Conservation (phyloP, 2,888 invertebrate genomes). For the Leptura quadrifasciata region DNA sequence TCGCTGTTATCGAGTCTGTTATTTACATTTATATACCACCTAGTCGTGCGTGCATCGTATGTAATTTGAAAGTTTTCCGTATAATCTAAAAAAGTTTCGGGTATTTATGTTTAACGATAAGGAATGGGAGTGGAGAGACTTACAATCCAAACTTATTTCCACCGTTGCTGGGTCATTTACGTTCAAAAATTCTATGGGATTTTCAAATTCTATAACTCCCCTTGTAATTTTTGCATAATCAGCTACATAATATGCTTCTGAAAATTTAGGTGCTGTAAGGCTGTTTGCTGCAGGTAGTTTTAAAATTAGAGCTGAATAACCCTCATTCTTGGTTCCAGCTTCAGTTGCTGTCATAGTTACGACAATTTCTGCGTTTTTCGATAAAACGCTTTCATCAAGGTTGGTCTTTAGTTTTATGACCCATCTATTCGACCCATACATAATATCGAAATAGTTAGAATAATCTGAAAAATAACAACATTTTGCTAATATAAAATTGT, state of each 20-base stretch:
- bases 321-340: neutral
- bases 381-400: slow-evolving; percentile 40
- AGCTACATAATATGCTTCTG: slow-evolving; percentile 18
- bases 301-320: slow-evolving; percentile 5
- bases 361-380: slow-evolving; percentile 37
- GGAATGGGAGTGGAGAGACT: too few relatives aligned
- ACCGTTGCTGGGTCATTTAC: slow-evolving; percentile 1
- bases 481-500: too few relatives aligned
- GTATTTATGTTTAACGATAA: neutral
- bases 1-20: neutral
- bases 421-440: neutral
- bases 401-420: neutral
- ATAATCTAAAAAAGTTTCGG: neutral
- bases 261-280: neutral
- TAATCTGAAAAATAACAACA: too few relatives aligned
- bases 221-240: slow-evolving; percentile 9
- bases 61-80: slow-evolving; percentile 11
- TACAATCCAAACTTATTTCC: slow-evolving; percentile 19
- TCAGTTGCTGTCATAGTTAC: slow-evolving; percentile 43
- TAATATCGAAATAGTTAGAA: slow-evolving; percentile 28
- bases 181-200: slow-evolving; percentile 2
- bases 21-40: slow-evolving; percentile 19
- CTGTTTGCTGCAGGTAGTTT: slow-evolving; percentile 9
- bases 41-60: neutral
- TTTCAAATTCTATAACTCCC: slow-evolving; percentile 17